Base-by-base conservation (phyloP, 2,888 invertebrate species). In the Agrotis puta region DNA sequence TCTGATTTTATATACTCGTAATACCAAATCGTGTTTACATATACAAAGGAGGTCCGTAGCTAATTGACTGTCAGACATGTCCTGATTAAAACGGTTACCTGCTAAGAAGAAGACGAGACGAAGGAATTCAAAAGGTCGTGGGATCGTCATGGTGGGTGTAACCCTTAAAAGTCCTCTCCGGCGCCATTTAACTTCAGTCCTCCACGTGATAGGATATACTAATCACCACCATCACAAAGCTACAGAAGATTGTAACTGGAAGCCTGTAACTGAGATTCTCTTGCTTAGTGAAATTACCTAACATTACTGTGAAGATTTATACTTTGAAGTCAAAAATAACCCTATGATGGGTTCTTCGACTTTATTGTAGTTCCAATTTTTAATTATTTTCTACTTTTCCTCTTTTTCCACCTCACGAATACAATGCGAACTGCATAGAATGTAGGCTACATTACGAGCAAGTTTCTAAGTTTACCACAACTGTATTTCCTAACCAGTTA, bases 201-300 rank as follows among this genome's bases (percentile, higher is more conserved):
- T 94, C 95, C 95, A 95, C 95, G 95, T 95, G 95, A 96, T 95
- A 96, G 95, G 95, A 94, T 93, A 96, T 95, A 95, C 96, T 96
- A 77, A 39, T 2, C 39, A 95, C 96, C 96, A 95, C 95, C 96
- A 95, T 95, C 39, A 39, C 39, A 9, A 39, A 9, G 95, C 95
- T 95, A 76, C 70, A 61, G 64, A 57, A 14, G 70, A 70, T 47
- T 47, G 22, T 58, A 9, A 24, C 2, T 16, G 7, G 22, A 14
- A 5, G 0, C 2, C 20, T 27, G 14, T 27, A 70, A 43, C 22
- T 7, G 18, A 43, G 48, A 20, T 70, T 70, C 20, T 20, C 0
- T 20, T 14, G 3, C 39, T 50, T 16, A 14, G 5, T 2, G 0
- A 66, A 39, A 47, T 14, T 24, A 16, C 2, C 0, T 2, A 24